phyloP scores from a whole-genome alignment of 2,888 invertebrate species.

The Lomographa bimaculata region DNA sequence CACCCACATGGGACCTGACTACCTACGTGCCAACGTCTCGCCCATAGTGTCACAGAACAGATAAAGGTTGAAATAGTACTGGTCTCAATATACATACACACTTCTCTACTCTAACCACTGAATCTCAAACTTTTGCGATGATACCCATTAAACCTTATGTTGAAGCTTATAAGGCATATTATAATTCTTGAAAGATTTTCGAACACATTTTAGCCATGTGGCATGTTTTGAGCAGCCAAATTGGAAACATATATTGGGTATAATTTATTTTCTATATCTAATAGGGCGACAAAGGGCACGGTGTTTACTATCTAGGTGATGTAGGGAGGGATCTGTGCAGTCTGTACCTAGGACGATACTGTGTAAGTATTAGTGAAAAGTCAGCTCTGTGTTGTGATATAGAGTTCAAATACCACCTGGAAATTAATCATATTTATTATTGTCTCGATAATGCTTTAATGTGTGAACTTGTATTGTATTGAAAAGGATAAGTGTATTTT shows the following conservation, averaged over 20 bases:
- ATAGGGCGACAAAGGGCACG: conserved; percentile 39
- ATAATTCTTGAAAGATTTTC: too few species aligned
- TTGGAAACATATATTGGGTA: conserved; percentile 22
- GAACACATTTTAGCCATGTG: conserved; percentile 10
- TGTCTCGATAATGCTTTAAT: conserved; percentile 19
- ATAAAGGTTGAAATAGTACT: too few species aligned
- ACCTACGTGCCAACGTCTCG: conserved; percentile 30
- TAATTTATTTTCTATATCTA: too few species aligned
- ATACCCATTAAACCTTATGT: too few species aligned
- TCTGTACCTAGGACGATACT: conserved; percentile 54
- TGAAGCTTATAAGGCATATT: too few species aligned
- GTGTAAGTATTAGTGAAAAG: conserved; percentile 57
- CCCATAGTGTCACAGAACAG: too few species aligned
- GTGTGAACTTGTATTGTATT: conserved; percentile 34
- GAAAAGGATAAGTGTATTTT: conserved; percentile 29
- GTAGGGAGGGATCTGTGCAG: conserved; percentile 55
- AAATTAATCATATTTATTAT: conserved; percentile 21
- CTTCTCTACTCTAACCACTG: too few species aligned
- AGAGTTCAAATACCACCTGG: conserved; percentile 36
- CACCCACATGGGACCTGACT: conserved; percentile 19
- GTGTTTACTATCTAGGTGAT: conserved; percentile 52
- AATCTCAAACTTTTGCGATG: too few species aligned
- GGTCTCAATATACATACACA: too few species aligned
- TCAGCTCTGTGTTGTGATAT: conserved; percentile 47
- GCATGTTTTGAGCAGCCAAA: conserved; percentile 24